Percentiles rank a stretch among this genome's conserved stretches.
These are phyloP conservation scores for Willowsia nigromaculata DNA, from an alignment of 2,888 invertebrate species.

Conservation along the genomic window DNA sequence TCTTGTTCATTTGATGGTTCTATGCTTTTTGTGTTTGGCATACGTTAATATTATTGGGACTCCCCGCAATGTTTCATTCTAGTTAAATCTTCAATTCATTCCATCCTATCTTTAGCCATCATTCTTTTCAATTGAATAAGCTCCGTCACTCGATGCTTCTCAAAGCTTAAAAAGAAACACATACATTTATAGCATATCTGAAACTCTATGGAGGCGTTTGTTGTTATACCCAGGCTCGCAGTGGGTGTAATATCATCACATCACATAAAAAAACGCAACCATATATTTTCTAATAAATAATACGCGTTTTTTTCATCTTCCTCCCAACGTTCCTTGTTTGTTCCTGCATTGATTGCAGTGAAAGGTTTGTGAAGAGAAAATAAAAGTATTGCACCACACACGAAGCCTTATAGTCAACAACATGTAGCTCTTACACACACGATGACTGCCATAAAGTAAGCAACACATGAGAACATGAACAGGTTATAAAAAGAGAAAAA, in stretches of 20 bases:
- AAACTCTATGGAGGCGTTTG: background rate
- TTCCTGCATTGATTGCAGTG: conserved; percentile 26
- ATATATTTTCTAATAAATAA: conserved; percentile 36
- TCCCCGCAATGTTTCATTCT: conserved; percentile 52
- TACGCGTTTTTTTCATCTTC: background rate
- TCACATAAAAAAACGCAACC: background rate
- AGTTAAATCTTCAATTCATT: conserved; percentile 64
- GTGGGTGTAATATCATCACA: background rate
- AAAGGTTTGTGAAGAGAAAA: background rate
- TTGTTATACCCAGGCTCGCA: background rate
- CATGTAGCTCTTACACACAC: background rate
- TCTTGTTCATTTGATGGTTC: background rate
- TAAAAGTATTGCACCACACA: background rate
- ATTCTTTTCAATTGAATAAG: conserved; percentile 51
- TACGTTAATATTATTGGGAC: background rate
- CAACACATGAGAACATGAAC: conserved; percentile 51
- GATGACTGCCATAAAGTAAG: background rate
- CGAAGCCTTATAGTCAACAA: background rate
- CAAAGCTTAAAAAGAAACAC: background rate
- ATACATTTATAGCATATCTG: background rate
- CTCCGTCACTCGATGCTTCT: background rate
- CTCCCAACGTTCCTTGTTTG: background rate
- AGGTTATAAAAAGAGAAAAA: conserved; percentile 25
- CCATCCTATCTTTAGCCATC: conserved; percentile 52
- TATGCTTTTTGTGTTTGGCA: background rate